Evolutionary conservation across 2,113 vertebrate genomes (phyloP), one percentile per base, ranked within the genome.

Genomic region (Scolopax mira): DNA sequence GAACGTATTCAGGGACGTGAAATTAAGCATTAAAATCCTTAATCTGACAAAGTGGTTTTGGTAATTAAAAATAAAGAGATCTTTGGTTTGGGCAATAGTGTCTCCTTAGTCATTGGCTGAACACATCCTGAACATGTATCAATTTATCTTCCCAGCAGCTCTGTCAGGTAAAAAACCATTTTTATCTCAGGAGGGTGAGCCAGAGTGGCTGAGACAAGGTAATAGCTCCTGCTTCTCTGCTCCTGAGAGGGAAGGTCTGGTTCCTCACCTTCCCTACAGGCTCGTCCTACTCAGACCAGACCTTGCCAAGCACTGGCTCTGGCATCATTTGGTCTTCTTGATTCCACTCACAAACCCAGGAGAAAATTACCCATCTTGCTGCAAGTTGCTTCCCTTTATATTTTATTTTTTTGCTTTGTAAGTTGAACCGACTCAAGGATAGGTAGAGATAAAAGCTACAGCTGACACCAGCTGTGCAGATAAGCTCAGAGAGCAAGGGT

Each of bases 371-470:
- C 18, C 19, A 9, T 33, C 19, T 61, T 88, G 78, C 31, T 62
- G 1, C 6, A 23, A 44, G 16, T 3, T 48, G 8, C 12, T 54
- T 28, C 51, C 51, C 27, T 52, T 17, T 54, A 30, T 18, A 28
- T 28, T 23, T 17, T 6, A 27, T 41, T 14, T 11, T 30, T 13
- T 31, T n/a, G 6, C 60, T 41, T 37, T 9, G 6, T n/a, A 82
- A 91, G 46, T 78, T 83, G 35, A 95, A 64, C 69, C 4, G 1
- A 27, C 72, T 67, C 48, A 74, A 78, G 88, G 51, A 67, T 11
- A 84, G 75, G 72, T 24, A 80, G 55, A 96, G 79, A 88, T 71
- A 93, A 90, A 91, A 92, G 55, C 55, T 90, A 21, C 46, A 70
- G 79, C 64, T 88, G 88, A 67, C 77, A 96, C 42, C 72, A 78